These are phyloP conservation scores for Ochotona princeps DNA, from an alignment of 2,113 vertebrate genomes.

Conservation along the genomic window DNA sequence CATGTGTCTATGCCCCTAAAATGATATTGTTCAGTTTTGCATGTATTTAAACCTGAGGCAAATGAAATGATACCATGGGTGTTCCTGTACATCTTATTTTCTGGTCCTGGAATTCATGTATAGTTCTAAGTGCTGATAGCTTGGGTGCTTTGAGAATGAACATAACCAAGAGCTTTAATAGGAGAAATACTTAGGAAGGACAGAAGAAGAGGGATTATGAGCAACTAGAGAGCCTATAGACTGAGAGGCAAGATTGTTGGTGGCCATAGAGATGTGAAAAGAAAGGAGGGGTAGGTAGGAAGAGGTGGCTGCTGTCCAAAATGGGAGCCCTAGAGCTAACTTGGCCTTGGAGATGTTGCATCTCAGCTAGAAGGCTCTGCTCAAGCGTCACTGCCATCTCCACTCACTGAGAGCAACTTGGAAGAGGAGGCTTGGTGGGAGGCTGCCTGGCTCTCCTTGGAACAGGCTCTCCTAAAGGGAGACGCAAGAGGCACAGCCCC, in stretches of 20 bases:
- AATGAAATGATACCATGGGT: not conserved
- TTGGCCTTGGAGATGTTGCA: not conserved
- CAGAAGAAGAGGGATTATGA: not conserved
- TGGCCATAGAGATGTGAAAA: not conserved
- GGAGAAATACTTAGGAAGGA: not conserved
- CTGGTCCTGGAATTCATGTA: not conserved
- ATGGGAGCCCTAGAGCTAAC: not conserved
- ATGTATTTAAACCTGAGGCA: not conserved
- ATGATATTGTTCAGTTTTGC: not conserved
- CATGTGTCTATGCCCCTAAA: not conserved
- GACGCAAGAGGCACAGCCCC: not conserved
- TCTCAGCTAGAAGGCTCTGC: not conserved
- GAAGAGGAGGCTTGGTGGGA: not conserved
- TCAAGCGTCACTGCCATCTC: not conserved
- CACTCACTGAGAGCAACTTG: not conserved
- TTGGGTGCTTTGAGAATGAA: not conserved
- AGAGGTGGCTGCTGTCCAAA: not conserved
- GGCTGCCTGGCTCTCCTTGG: not conserved
- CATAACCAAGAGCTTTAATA: not conserved
- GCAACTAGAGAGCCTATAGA: not conserved
- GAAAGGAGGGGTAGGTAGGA: not conserved
- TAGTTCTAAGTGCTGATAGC: not conserved
- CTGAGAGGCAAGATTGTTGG: not conserved
- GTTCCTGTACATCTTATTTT: not conserved
- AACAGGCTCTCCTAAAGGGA: not conserved